Conservation (phyloP, 1,140 invertebrate species). For the Ceratina japonica region DNA sequence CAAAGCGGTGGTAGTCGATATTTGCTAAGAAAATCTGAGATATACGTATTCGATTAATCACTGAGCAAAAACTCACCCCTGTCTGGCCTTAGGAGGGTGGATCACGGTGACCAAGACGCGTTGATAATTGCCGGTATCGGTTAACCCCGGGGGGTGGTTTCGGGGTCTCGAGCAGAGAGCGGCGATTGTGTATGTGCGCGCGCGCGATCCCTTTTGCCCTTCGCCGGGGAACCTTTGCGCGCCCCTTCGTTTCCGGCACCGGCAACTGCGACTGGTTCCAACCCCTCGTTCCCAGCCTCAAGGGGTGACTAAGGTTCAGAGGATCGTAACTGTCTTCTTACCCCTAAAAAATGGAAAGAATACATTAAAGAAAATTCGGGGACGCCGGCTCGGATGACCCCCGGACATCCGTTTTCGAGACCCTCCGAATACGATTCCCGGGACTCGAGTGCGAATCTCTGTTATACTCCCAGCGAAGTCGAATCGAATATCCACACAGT, state of each 20-base stretch:
- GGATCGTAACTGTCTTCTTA: constrained; percentile 63
- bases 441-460: constrained; percentile 12
- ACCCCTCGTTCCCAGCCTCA: constrained; percentile 57
- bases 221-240: constrained; percentile 73
- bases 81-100: constrained; percentile 6
- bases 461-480: not conserved
- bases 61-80: not conserved
- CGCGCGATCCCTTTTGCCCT: constrained; percentile 70
- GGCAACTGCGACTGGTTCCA: constrained; percentile 61
- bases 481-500: no score
- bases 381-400: constrained; percentile 39
- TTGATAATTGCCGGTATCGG: constrained; percentile 80
- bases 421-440: not conserved
- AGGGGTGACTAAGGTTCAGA: constrained; percentile 64
- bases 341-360: constrained; percentile 61
- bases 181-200: constrained; percentile 10
- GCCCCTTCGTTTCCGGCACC: constrained; percentile 76
- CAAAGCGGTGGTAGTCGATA: not conserved
- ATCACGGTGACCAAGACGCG: constrained; percentile 71
- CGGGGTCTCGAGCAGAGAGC: constrained; percentile 59
- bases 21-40: not conserved
- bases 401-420: constrained; percentile 48
- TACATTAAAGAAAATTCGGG: constrained; percentile 61
- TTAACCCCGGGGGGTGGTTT: constrained; percentile 74
- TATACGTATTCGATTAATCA: not conserved